These are phyloP conservation scores for Neosalanx taihuensis DNA, from an alignment of 2,797 vertebrate genomes.

Conservation along the genomic window DNA sequence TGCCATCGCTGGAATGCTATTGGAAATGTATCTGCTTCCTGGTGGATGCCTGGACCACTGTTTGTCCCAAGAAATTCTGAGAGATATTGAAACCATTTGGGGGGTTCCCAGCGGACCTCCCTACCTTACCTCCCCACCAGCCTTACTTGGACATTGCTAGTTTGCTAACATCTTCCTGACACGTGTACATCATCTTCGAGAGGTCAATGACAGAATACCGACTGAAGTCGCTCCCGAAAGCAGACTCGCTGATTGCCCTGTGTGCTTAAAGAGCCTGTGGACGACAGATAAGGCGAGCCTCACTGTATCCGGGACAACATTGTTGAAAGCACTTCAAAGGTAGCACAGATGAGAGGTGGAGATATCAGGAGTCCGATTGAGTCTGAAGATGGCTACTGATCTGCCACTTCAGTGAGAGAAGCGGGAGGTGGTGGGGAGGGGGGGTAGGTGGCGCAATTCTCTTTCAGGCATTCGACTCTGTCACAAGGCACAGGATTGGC, in stretches of 20 bases:
- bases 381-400: conserved; percentile 53
- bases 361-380: conserved; percentile 56
- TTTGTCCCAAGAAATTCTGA: conserved; percentile 35
- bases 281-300: conserved; percentile 60
- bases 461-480: conserved; percentile 41
- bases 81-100: conserved; percentile 25
- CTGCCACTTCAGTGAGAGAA: conserved; percentile 51
- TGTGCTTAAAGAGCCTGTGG: conserved; percentile 53
- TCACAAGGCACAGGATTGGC: conserved; percentile 34
- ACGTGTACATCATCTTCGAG: conserved; percentile 43
- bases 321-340: conserved; percentile 64
- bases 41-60: conserved; percentile 51
- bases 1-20: conserved; percentile 51
- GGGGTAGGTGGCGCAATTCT: conserved; percentile 6
- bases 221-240: conserved; percentile 59
- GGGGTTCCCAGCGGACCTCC: conserved; percentile 12
- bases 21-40: conserved; percentile 60
- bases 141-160: conserved; percentile 52
- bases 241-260: conserved; percentile 60
- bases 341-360: conserved; percentile 52
- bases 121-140: conserved; percentile 8
- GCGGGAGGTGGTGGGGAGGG: background rate
- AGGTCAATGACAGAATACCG: conserved; percentile 9
- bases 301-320: conserved; percentile 63
- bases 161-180: conserved; percentile 46